These are phyloP conservation scores for Pollenia amentaria DNA, from an alignment of 2,888 invertebrate species.

Conservation along the genomic window DNA sequence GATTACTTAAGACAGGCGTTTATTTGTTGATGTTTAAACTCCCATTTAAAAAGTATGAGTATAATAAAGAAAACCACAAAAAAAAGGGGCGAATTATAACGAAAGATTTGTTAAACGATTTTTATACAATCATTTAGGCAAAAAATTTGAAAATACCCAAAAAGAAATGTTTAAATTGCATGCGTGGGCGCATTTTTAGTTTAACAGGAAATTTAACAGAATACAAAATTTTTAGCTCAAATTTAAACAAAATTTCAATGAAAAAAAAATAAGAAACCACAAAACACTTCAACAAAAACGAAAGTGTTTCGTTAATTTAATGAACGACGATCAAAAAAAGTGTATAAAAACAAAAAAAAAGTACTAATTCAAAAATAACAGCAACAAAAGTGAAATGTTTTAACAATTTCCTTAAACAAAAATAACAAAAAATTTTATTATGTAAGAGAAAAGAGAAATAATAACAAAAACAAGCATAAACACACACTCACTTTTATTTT, in stretches of 20 bases:
- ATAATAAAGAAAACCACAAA: not conserved
- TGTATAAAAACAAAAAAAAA: constrained; percentile 15
- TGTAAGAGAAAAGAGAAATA: constrained; percentile 49
- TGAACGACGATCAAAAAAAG: constrained; percentile 6
- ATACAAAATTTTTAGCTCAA: constrained; percentile 50
- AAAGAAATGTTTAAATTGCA: constrained; percentile 65
- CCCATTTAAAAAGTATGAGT: not conserved
- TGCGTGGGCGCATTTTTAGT: constrained; percentile 74
- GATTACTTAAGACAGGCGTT: constrained; percentile 40
- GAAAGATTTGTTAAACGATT: constrained; percentile 49
- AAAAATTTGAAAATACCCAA: constrained; percentile 3
- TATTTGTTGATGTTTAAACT: not conserved
- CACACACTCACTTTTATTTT: not conserved
- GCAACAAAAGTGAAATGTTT: constrained; percentile 70
- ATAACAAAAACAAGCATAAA: constrained; percentile 14
- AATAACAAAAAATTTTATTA: constrained; percentile 43
- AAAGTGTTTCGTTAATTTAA: constrained; percentile 61
- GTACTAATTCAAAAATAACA: constrained; percentile 26
- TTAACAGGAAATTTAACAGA: constrained; percentile 72
- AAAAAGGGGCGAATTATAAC: constrained; percentile 30
- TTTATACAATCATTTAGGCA: constrained; percentile 27
- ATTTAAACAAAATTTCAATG: constrained; percentile 5
- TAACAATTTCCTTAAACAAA: constrained; percentile 71
- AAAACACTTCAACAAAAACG: constrained; percentile 57
- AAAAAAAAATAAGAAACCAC: constrained; percentile 15